These are phyloP conservation scores for Simalia tracyae DNA, from an alignment of 2,797 vertebrate species.

Conservation along the genomic window DNA sequence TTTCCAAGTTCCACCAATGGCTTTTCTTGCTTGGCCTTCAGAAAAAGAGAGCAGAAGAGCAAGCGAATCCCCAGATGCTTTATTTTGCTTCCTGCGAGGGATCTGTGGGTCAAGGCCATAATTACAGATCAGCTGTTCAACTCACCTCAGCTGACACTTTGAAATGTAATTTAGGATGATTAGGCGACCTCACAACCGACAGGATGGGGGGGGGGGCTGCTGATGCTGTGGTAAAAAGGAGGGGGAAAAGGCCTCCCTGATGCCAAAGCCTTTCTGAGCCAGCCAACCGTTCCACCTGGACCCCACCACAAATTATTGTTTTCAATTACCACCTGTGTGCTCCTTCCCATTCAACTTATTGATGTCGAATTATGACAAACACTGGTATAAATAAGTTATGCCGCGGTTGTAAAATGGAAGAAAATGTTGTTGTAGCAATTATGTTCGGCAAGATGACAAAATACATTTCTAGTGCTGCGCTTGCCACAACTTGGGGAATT, in stretches of 20 bases:
- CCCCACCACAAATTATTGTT: slow-evolving; percentile 79
- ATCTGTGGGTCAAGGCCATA: slow-evolving; percentile 17
- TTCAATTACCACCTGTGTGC: slow-evolving; percentile 83
- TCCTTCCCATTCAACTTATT: slow-evolving; percentile 82
- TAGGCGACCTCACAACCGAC: neutral
- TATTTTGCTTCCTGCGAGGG: rapidly evolving
- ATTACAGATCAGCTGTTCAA: neutral
- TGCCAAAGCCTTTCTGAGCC: slow-evolving; percentile 64
- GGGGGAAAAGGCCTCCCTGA: slow-evolving; percentile 47
- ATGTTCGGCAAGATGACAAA: slow-evolving; percentile 86
- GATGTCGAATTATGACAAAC: slow-evolving; percentile 82
- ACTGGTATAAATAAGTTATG: slow-evolving; percentile 84
- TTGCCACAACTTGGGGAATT: slow-evolving; percentile 84
- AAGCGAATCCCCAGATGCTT: neutral
- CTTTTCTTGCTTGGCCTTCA: neutral
- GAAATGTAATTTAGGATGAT: slow-evolving; percentile 28
- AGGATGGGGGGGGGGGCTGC: slow-evolving; percentile 20
- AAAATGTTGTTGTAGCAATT: slow-evolving; percentile 85
- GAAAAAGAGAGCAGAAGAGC: neutral
- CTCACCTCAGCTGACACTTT: slow-evolving; percentile 6
- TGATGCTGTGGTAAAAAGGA: slow-evolving; percentile 16
- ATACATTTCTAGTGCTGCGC: slow-evolving; percentile 82
- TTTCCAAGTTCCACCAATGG: neutral
- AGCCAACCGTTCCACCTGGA: slow-evolving; percentile 78
- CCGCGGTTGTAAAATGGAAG: slow-evolving; percentile 81